Conservation (phyloP, 2,888 invertebrate species). For the Camptogramma bilineatum region DNA sequence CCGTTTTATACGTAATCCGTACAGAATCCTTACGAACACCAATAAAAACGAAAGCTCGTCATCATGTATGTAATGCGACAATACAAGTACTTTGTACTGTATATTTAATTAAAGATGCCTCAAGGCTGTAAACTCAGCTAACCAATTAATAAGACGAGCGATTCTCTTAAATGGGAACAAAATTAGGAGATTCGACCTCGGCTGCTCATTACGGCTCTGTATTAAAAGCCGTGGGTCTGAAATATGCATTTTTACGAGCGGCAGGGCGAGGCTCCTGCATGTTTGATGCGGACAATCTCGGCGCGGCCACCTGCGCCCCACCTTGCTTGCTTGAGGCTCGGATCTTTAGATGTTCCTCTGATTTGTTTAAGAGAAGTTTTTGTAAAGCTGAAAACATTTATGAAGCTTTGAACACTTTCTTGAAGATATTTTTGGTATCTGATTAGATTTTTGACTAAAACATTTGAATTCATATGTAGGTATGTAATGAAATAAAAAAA, state of each 20-base stretch:
- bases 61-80: neutral
- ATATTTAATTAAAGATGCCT: constrained; percentile 7
- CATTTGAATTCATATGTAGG: too few species aligned
- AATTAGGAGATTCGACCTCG: constrained; percentile 81
- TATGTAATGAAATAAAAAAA: too few species aligned
- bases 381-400: neutral
- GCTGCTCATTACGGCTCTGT: constrained; percentile 76
- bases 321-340: constrained; percentile 31
- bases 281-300: constrained; percentile 81
- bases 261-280: constrained; percentile 71
- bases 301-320: constrained; percentile 58
- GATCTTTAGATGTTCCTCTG: constrained; percentile 30
- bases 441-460: too few species aligned
- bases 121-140: constrained; percentile 52
- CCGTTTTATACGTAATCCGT: too few species aligned
- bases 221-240: constrained; percentile 82
- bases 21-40: too few species aligned
- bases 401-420: too few species aligned
- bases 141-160: constrained; percentile 69
- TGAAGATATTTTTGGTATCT: too few species aligned
- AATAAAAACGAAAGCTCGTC: neutral
- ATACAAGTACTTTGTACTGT: neutral
- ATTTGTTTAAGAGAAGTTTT: constrained; percentile 20
- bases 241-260: constrained; percentile 84
- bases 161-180: constrained; percentile 74